phyloP scores from a whole-genome alignment of 2,888 invertebrate genomes.

The Apamea anceps region DNA sequence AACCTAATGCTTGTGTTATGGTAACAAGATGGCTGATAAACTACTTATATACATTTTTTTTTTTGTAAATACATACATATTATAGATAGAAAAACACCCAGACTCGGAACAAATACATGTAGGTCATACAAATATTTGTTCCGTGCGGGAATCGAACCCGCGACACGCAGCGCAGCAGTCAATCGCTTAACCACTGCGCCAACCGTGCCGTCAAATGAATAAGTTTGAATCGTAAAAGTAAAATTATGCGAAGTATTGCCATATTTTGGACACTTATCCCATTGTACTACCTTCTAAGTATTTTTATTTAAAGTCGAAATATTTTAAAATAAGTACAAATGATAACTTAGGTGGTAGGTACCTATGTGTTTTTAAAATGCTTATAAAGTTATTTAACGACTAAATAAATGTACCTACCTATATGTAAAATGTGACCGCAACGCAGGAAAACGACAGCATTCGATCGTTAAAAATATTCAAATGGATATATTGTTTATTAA shows the following conservation, averaged over 20 bases:
- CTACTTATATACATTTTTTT: too few species aligned
- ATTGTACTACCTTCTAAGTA: background rate
- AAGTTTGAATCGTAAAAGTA: background rate
- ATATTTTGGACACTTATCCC: background rate
- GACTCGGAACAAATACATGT: too few species aligned
- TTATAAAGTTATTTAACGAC: background rate
- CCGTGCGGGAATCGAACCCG: too few species aligned
- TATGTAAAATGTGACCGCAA: slow-evolving; percentile 19
- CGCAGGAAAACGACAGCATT: slow-evolving; percentile 27
- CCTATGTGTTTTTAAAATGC: background rate
- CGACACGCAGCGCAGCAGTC: too few species aligned
- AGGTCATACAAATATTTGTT: too few species aligned
- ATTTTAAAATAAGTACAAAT: background rate
- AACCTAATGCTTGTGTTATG: too few species aligned
- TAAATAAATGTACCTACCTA: background rate
- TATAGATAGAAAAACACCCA: too few species aligned
- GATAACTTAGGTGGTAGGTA: background rate
- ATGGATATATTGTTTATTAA: slow-evolving; percentile 1
- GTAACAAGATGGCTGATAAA: too few species aligned
- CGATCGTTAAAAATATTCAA: slow-evolving; percentile 13
- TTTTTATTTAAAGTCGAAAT: background rate
- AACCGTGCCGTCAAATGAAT: too few species aligned
- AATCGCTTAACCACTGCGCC: too few species aligned
- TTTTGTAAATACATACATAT: too few species aligned
- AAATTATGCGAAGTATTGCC: background rate